Conservation (phyloP, 2,888 invertebrate species). For the Argynnis bischoffii region DNA sequence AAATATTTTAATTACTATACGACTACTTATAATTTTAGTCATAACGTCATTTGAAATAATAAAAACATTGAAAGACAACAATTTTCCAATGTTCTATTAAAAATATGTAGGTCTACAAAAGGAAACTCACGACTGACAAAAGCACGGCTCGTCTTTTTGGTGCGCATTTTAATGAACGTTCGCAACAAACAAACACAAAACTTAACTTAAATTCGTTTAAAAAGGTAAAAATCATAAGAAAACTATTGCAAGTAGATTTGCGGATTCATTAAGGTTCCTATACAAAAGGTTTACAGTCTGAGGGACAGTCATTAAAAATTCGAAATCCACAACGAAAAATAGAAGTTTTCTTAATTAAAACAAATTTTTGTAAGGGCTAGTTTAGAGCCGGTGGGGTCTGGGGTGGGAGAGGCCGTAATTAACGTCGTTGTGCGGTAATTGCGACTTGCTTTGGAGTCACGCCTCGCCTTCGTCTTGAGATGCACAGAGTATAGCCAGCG, state of each 20-base stretch:
- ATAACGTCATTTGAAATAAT: not conserved
- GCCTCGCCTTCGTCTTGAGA: constrained; percentile 32
- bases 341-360: constrained; percentile 72
- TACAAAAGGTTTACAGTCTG: constrained; percentile 39
- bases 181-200: constrained; percentile 19
- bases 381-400: constrained; percentile 52
- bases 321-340: constrained; percentile 44
- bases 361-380: constrained; percentile 69
- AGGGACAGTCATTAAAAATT: constrained; percentile 47
- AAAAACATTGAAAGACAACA: not conserved
- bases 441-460: constrained; percentile 59
- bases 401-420: constrained; percentile 52
- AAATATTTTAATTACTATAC: too few relatives aligned
- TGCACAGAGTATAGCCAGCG: constrained; percentile 22
- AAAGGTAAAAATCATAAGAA: constrained; percentile 31
- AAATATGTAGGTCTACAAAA: constrained; percentile 20
- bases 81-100: constrained; percentile 3
- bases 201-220: constrained; percentile 25
- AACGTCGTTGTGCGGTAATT: constrained; percentile 76
- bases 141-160: constrained; percentile 11
- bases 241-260: constrained; percentile 36
- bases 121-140: not conserved
- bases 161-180: constrained; percentile 20
- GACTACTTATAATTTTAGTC: not conserved
- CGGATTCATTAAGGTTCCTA: constrained; percentile 34